Evolutionary conservation across 2,797 vertebrate genomes (phyloP).

Genomic region (Neosilurus hyrtlii): DNA sequence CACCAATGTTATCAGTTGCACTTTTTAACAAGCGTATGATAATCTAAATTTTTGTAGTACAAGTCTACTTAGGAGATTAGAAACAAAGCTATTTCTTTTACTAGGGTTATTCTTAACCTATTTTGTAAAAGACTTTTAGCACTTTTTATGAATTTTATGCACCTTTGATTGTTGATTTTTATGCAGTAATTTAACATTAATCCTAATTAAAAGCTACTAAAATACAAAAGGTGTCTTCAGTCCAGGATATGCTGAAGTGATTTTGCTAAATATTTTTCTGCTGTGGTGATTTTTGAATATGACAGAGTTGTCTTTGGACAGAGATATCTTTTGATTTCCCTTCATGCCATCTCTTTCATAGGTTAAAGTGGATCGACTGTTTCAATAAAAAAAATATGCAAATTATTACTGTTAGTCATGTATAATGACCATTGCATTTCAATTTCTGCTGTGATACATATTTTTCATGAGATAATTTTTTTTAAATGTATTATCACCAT

Average conservation of each 20-base stretch:
- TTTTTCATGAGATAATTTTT: conserved; percentile 7
- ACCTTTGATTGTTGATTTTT: background rate
- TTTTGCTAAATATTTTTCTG: conserved; percentile 9
- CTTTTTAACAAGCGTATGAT: conserved; percentile 15
- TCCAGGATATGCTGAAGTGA: background rate
- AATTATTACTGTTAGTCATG: background rate
- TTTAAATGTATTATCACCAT: conserved; percentile 5
- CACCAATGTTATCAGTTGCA: conserved; percentile 14
- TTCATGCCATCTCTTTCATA: background rate
- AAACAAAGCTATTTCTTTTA: conserved; percentile 8
- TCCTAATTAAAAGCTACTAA: background rate
- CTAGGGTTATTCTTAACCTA: background rate
- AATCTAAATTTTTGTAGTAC: background rate
- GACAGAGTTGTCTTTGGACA: no score
- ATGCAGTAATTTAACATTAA: conserved; percentile 14
- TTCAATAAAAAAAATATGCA: background rate
- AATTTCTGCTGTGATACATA: conserved; percentile 11
- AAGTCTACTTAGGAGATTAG: conserved; percentile 18
- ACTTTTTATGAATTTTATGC: conserved; percentile 22
- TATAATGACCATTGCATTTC: background rate
- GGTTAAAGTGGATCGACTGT: conserved; percentile 10
- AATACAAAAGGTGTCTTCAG: conserved; percentile 3
- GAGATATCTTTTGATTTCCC: background rate
- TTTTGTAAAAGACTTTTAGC: conserved; percentile 19
- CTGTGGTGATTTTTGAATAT: background rate